Percentiles rank a stretch among this genome's conserved stretches.
These are phyloP conservation scores for Brachionus plicatilis DNA, from an alignment of 1,140 invertebrate genomes.

Conservation along the genomic window DNA sequence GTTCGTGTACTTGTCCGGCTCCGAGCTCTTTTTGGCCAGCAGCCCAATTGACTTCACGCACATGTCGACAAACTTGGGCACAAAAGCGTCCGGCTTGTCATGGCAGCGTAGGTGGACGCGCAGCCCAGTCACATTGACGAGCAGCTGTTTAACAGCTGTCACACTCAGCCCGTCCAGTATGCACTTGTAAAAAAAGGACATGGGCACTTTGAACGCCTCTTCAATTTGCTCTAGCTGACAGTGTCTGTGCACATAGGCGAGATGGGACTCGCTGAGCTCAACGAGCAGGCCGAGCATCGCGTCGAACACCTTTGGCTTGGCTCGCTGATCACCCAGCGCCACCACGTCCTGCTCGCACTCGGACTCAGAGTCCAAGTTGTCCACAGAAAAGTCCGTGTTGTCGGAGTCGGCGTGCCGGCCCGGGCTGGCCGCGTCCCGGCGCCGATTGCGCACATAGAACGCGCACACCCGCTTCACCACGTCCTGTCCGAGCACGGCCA, in stretches of 20 bases:
- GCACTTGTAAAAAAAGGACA: not conserved
- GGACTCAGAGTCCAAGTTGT: not conserved
- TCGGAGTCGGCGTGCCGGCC: not conserved
- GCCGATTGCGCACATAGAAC: conserved; percentile 67
- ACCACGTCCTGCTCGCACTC: not conserved
- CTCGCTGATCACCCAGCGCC: not conserved
- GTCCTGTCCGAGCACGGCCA: conserved; percentile 76
- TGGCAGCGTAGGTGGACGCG: not conserved
- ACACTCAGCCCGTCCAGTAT: not conserved
- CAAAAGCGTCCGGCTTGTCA: not conserved
- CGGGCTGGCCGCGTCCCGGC: not conserved
- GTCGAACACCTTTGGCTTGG: conserved; percentile 23
- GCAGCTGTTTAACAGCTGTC: not conserved
- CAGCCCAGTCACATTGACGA: not conserved
- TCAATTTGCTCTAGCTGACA: not conserved
- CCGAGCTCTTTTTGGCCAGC: not conserved
- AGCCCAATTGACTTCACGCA: not conserved
- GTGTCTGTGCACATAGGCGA: not conserved
- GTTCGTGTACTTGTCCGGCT: not conserved
- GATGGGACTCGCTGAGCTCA: not conserved
- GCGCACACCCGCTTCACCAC: conserved; percentile 80
- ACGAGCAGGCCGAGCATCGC: not conserved
- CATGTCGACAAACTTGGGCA: conserved; percentile 17
- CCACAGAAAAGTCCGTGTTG: not conserved
- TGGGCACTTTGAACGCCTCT: not conserved